phyloP scores from a whole-genome alignment of 2,113 vertebrate genomes.

The Podocnemis expansa region DNA sequence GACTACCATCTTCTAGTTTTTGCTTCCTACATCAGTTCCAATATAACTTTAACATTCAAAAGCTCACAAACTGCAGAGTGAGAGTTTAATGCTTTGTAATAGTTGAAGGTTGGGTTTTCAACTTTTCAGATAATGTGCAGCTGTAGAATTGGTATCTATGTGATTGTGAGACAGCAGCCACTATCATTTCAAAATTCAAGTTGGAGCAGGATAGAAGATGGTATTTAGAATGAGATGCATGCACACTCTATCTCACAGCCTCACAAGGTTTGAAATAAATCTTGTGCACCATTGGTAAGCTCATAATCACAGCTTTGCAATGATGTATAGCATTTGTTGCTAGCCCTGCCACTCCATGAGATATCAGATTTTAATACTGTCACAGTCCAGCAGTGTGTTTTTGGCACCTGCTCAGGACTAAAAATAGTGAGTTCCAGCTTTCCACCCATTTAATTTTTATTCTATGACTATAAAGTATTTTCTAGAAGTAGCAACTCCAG shows the following conservation, averaged over 20 bases:
- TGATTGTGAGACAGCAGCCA: conserved; percentile 27
- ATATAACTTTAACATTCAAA: background rate
- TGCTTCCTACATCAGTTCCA: conserved; percentile 12
- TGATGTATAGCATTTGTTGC: background rate
- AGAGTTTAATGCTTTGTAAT: background rate
- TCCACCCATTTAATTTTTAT: background rate
- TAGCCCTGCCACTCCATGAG: background rate
- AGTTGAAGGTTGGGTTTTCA: background rate
- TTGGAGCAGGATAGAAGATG: background rate
- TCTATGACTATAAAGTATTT: background rate
- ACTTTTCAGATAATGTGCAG: background rate
- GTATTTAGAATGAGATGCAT: background rate
- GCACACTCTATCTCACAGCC: background rate
- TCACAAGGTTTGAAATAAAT: background rate
- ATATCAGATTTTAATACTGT: background rate
- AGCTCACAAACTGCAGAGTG: background rate
- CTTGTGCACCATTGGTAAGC: background rate
- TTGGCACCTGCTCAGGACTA: background rate
- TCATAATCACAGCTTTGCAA: background rate
- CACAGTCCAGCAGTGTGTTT: background rate
- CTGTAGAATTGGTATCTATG: background rate
- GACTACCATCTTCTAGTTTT: background rate
- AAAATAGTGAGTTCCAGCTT: background rate
- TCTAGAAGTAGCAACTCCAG: background rate
- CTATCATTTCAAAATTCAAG: conserved; percentile 14